A percentile compares a stretch with the other conserved stretches of the same genome.
phyloP scores from a whole-genome alignment of 2,113 vertebrate genomes.

The Lonchura striata region DNA sequence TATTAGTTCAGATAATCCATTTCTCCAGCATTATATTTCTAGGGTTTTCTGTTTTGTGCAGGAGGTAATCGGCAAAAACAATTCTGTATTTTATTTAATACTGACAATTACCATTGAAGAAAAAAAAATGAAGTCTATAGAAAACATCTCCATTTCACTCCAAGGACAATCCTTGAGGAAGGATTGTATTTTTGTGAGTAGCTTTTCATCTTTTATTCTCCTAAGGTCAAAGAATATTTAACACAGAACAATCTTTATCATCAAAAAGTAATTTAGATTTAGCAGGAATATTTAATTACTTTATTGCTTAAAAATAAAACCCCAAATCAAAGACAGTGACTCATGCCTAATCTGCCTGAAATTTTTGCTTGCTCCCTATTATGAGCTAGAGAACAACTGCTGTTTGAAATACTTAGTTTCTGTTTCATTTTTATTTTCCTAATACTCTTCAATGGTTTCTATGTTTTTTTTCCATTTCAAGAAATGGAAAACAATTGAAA shows the following conservation, averaged over 20 bases:
- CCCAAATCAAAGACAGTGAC: neutral
- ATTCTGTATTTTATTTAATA: neutral
- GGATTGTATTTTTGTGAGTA: neutral
- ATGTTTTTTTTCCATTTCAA: neutral
- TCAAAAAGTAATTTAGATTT: slow-evolving; percentile 29
- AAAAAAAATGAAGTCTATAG: slow-evolving; percentile 11
- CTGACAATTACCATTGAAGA: neutral
- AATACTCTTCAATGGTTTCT: neutral
- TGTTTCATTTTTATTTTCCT: neutral
- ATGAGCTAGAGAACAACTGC: neutral
- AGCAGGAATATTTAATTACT: slow-evolving; percentile 40
- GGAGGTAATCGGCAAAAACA: neutral
- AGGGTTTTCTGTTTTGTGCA: neutral
- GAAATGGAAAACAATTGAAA: neutral
- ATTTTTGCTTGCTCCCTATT: neutral
- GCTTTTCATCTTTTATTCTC: slow-evolving; percentile 10
- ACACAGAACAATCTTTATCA: neutral
- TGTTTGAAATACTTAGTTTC: neutral
- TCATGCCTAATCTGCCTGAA: neutral
- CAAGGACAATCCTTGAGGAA: neutral
- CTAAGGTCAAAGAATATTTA: neutral
- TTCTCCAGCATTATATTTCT: neutral
- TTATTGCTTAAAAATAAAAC: neutral
- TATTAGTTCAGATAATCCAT: neutral
- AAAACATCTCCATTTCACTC: neutral